Percentiles rank a stretch among this genome's conserved stretches.
These are phyloP conservation scores for Vicugna pacos DNA, from an alignment of 2,113 vertebrate species.

Conservation along the genomic window DNA sequence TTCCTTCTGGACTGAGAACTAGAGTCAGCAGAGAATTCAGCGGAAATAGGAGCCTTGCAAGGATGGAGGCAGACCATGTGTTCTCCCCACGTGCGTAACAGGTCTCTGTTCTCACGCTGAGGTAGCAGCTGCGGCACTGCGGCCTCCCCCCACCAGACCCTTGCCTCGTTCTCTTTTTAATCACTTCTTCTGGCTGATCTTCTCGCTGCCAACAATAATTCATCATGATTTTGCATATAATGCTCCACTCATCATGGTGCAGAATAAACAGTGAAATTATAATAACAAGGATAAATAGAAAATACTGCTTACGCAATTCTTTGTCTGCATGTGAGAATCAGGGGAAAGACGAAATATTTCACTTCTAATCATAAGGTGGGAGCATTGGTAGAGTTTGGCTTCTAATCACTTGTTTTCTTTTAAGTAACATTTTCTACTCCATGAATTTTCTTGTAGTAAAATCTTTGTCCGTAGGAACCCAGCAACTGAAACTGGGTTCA, in stretches of 20 bases:
- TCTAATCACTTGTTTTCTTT: neutral
- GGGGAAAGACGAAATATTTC: constrained; percentile 41
- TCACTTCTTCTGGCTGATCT: constrained; percentile 65
- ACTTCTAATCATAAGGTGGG: neutral
- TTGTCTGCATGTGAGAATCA: constrained; percentile 27
- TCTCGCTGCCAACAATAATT: constrained; percentile 66
- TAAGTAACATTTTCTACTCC: neutral
- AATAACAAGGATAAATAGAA: constrained; percentile 19
- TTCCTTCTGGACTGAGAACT: constrained; percentile 66
- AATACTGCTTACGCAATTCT: neutral
- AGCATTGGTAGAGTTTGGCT: neutral
- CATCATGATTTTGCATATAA: constrained; percentile 52
- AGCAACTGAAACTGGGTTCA: neutral
- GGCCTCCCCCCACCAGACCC: constrained; percentile 42
- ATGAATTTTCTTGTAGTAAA: constrained; percentile 58
- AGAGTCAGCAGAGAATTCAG: constrained; percentile 60
- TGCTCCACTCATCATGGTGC: neutral
- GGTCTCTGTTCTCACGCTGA: constrained; percentile 67
- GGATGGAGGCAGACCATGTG: constrained; percentile 60
- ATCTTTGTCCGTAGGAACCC: constrained; percentile 15
- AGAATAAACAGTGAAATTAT: constrained; percentile 43
- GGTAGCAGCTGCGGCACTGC: constrained; percentile 55
- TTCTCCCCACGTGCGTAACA: neutral
- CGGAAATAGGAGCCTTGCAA: constrained; percentile 55
- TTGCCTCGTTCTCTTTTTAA: constrained; percentile 58